Evolutionary conservation across 2,888 invertebrate species (phyloP).

Genomic region (Eupithecia abbreviata): DNA sequence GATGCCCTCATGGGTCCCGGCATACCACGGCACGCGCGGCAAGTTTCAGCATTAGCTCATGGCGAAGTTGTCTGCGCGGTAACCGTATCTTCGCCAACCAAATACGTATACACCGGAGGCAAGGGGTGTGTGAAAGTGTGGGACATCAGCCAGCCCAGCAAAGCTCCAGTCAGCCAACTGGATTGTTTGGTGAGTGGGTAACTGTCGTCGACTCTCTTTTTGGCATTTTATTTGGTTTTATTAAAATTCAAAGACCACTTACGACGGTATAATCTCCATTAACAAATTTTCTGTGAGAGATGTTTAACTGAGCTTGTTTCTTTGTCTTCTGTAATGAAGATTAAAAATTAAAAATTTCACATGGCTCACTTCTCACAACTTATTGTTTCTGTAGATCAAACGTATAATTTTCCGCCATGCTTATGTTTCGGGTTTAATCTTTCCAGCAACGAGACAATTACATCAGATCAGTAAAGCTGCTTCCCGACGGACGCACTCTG

Average conservation of each 20-base stretch:
- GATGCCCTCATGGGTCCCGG: constrained; percentile 97
- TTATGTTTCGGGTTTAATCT: constrained; percentile 21
- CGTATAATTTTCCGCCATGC: background rate
- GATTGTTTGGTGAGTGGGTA: constrained; percentile 92
- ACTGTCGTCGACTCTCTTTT: constrained; percentile 67
- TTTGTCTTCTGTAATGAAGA: constrained; percentile 1
- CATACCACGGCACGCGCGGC: constrained; percentile 95
- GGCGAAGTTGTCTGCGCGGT: constrained; percentile 99
- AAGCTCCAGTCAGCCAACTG: constrained; percentile 94
- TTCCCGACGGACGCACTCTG: constrained; percentile 95
- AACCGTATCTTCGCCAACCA: constrained; percentile 96
- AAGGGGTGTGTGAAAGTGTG: constrained; percentile 99
- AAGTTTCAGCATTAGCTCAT: constrained; percentile 95
- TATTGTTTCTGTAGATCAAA: background rate
- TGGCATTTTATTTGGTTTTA: constrained; percentile 44
- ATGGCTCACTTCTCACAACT: constrained; percentile 7
- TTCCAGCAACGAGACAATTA: constrained; percentile 95
- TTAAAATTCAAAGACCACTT: constrained; percentile 21
- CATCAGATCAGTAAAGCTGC: constrained; percentile 96
- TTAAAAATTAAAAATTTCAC: background rate
- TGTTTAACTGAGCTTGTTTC: constrained; percentile 1
- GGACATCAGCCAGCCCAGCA: constrained; percentile 96
- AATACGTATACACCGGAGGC: constrained; percentile 97
- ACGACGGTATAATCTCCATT: constrained; percentile 2
- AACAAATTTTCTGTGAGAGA: background rate